These are phyloP conservation scores for Mus caroli DNA, from an alignment of 2,797 vertebrate genomes.

Conservation along the genomic window DNA sequence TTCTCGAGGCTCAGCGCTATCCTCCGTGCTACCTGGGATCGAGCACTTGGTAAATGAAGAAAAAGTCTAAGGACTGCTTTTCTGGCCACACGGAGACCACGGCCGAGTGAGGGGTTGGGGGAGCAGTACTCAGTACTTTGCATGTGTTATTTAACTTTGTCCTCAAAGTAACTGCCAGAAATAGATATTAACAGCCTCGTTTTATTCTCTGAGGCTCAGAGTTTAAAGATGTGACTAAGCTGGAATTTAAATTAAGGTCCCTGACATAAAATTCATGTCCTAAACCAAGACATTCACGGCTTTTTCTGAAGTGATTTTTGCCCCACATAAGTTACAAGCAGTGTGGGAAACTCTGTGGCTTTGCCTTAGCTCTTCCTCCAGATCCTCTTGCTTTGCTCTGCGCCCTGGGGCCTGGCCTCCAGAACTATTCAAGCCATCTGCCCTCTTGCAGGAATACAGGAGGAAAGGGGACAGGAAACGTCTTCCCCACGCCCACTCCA, in stretches of 20 bases:
- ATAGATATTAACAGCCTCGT: conserved; percentile 55
- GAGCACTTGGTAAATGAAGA: neutral
- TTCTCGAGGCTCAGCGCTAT: neutral
- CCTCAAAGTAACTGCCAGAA: conserved; percentile 60
- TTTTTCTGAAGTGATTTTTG: conserved; percentile 13
- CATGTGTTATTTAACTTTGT: conserved; percentile 59
- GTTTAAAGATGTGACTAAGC: conserved; percentile 25
- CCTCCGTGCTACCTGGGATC: too few relatives aligned
- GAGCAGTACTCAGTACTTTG: neutral
- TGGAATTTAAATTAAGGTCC: conserved; percentile 48
- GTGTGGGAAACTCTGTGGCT: neutral
- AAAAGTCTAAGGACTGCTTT: neutral
- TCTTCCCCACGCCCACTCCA: neutral
- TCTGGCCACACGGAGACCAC: neutral
- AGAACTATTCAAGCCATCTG: neutral
- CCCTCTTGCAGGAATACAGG: neutral
- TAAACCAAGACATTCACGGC: neutral
- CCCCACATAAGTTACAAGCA: neutral
- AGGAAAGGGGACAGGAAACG: neutral
- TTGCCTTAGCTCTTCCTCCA: neutral
- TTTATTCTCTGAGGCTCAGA: conserved; percentile 39
- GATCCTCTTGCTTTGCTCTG: neutral
- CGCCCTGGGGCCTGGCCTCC: neutral
- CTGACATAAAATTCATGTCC: conserved; percentile 34
- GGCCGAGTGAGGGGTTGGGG: neutral